These are phyloP conservation scores for Esox lucius DNA, from an alignment of 2,797 vertebrate species.

Conservation along the genomic window DNA sequence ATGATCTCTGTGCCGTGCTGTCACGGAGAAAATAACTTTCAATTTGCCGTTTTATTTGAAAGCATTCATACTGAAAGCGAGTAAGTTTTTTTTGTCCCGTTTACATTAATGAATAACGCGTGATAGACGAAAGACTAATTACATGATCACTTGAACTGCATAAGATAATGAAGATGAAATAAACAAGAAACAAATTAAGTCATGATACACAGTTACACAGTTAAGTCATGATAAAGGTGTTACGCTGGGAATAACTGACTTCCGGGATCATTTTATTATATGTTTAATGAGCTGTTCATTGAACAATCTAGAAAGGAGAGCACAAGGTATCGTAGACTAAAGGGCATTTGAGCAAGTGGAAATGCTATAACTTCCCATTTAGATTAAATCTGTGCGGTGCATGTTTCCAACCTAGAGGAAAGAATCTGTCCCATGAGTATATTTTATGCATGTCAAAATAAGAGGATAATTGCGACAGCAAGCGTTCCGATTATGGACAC, in stretches of 20 bases:
- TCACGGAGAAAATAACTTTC: background rate
- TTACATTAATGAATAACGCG: background rate
- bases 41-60: background rate
- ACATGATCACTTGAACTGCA: background rate
- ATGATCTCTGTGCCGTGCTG: background rate
- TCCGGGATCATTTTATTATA: background rate
- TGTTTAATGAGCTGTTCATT: background rate
- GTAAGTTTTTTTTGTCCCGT: background rate
- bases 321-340: no score
- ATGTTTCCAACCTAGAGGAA: background rate
- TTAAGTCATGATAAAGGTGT: background rate
- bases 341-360: background rate
- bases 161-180: background rate
- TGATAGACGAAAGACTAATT: background rate
- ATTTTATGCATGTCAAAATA: conserved; percentile 12
- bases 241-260: background rate
- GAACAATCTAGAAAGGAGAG: background rate
- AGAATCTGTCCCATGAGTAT: background rate
- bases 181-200: background rate
- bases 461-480: background rate
- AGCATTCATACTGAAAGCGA: background rate
- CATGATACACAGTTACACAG: no score
- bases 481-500: background rate
- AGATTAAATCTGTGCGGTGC: background rate
- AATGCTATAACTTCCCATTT: background rate